Base-by-base conservation (phyloP, 2,113 vertebrate genomes). In the Balaenoptera acutorostrata region DNA sequence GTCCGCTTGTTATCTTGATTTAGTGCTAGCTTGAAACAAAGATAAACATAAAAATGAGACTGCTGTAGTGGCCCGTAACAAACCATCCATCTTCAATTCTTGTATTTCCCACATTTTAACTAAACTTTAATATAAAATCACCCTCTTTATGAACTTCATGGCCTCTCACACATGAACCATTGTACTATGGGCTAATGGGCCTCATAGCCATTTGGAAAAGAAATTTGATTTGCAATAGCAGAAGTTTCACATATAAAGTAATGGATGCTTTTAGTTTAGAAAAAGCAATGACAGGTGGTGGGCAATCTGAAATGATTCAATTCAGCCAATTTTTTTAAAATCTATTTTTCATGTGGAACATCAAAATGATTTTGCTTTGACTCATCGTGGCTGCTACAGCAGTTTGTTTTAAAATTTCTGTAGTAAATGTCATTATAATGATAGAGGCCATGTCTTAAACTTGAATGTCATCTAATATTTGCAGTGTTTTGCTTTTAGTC, bases 181-280 rank as follows among this genome's bases (percentile, higher is more conserved):
- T 93, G 39, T 0, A 39, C 1, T 29, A 0, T 46, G n/a, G 6
- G 25, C 10, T 97, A 94, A 88, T 93, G 93, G 69, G 29, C 66
- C 49, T 96, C 57, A 92, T n/a, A 27, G 59, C 9, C 90, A 96
- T 90, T 86, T 95, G 82, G 41, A 46, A 92, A 89, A n/a, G 13
- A 94, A 33, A n/a, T 96, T n/a, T 93, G 82, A 92, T 95, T 90
- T 93, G n/a, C 61, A 93, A 86, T 75, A 90, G 78, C 92, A 97
- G 23, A 44, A 95, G 3, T 66, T 97, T 93, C 89, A 93, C 44
- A 74, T 96, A 74, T 21, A 17, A 66, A 91, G 10, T 95, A 96
- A 96, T 89, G 49, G 52, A 31, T 80, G 82, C 12, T 82, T 90
- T 81, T 93, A 75, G n/a, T 90, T 93, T 94, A 74, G 20, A 63